A percentile compares a stretch with the other conserved stretches of the same genome.
phyloP scores from a whole-genome alignment of 37 sponge, comb jelly and placozoan genomes.

The Amphimedon queenslandica region DNA sequence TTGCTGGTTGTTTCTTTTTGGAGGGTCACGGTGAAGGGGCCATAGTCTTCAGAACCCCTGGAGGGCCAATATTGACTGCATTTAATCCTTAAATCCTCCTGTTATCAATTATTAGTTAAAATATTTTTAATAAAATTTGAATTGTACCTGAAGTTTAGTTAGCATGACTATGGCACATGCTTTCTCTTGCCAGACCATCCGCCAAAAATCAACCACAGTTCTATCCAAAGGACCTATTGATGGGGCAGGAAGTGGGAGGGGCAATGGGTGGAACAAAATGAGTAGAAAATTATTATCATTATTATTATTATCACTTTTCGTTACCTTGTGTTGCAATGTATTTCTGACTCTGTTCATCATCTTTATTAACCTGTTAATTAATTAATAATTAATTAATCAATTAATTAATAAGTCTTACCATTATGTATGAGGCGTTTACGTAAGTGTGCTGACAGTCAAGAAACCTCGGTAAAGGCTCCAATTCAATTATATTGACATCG shows the following conservation, averaged over 20 bases:
- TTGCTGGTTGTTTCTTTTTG: conserved; percentile 4
- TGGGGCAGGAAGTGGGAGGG: neutral
- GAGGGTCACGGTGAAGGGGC: conserved; percentile 44
- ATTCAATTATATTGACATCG: conserved; percentile 38
- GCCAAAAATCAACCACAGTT: conserved; percentile 66
- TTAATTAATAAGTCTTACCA: conserved; percentile 30
- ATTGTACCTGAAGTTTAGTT: conserved; percentile 39
- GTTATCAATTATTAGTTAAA: neutral
- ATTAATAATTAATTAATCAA: no score
- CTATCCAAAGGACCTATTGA: conserved; percentile 22
- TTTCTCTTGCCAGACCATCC: conserved; percentile 51
- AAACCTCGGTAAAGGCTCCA: conserved; percentile 29
- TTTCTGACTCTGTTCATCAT: no score
- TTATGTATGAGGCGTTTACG: conserved; percentile 51
- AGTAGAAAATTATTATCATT: no score
- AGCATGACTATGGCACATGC: conserved; percentile 55
- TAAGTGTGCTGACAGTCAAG: conserved; percentile 37
- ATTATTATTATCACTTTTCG: no score
- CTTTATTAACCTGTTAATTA: no score
- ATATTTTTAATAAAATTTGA: neutral
- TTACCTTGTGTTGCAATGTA: no score
- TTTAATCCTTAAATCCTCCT: conserved; percentile 19
- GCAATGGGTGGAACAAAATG: neutral
- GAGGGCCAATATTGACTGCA: conserved; percentile 61
- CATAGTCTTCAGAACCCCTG: conserved; percentile 14